These are phyloP conservation scores for Chesias legatella DNA, from an alignment of 2,888 invertebrate genomes.

Conservation along the genomic window DNA sequence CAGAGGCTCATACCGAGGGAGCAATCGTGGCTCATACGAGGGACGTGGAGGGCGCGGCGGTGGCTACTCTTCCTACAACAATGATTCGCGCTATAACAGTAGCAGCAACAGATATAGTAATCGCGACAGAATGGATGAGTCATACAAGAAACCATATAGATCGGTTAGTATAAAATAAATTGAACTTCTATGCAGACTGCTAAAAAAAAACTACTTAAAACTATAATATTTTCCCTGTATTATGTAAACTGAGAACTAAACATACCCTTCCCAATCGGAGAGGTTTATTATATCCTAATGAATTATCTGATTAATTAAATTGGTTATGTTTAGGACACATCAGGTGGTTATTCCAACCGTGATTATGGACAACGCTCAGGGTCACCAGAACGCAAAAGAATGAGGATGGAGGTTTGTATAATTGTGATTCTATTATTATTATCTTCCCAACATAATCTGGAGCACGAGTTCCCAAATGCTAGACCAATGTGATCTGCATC, in stretches of 20 bases:
- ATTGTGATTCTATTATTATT: slow-evolving; percentile 8
- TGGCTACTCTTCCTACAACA: slow-evolving; percentile 64
- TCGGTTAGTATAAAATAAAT: slow-evolving; percentile 54
- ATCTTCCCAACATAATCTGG: slow-evolving; percentile 5
- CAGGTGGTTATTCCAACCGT: slow-evolving; percentile 73
- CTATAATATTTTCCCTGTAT: too few relatives aligned
- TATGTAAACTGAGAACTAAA: too few relatives aligned
- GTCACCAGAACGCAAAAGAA: slow-evolving; percentile 83
- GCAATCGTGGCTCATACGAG: slow-evolving; percentile 62
- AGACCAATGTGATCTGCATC: slow-evolving; percentile 4
- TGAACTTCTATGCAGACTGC: too few relatives aligned
- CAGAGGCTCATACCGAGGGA: slow-evolving; percentile 66
- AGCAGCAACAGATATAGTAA: slow-evolving; percentile 59
- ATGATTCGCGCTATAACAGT: slow-evolving; percentile 64
- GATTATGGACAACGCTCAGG: slow-evolving; percentile 79
- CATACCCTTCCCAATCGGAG: too few relatives aligned
- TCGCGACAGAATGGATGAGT: slow-evolving; percentile 68
- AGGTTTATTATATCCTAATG: too few relatives aligned
- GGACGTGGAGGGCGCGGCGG: slow-evolving; percentile 66
- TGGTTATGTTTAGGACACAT: slow-evolving; percentile 55
- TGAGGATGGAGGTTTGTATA: slow-evolving; percentile 81
- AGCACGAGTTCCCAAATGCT: slow-evolving; percentile 6
- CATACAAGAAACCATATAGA: slow-evolving; percentile 73
- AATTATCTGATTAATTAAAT: not conserved
- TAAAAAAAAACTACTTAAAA: too few relatives aligned